Evolutionary conservation across 2,113 vertebrate genomes (phyloP), one percentile per base, ranked within the genome.

Genomic region (Chamaea fasciata): DNA sequence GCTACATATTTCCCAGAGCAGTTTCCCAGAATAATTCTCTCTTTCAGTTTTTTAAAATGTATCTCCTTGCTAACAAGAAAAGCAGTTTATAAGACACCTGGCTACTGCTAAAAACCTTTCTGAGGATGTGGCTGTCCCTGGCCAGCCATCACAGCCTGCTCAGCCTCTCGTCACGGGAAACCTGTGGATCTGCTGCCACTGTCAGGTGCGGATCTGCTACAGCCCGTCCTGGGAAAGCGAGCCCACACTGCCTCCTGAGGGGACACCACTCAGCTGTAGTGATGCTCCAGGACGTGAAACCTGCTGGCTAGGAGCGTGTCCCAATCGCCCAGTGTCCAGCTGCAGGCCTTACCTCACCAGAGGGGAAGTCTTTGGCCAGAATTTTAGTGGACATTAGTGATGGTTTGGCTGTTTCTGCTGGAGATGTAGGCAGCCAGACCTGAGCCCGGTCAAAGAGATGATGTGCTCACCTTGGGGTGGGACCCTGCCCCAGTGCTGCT

Each of bases 231-330:
- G 64, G 96, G 89, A 92, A 44, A 90, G 74, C 33, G 85, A 95
- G 63, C 62, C 91, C 93, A 83, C 55, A 88, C 53, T 83, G 69
- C 81, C 62, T 97, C 95, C 97, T 91, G 92, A 96, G 92, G 83
- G 89, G 67, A 53, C 62, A 86, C 35, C 70, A 67, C 74, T 65
- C 50, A 11, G 19, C 37, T 89, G 47, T 9, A 41, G 7, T 6
- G 10, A 52, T 30, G 46, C 28, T 79, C 37, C 44, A 31, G 2
- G 35, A 3, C 8, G 33, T 49, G 56, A 49, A 74, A 46, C 7
- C 44, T 83, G 31, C 26, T 49, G n/a, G 6, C 20, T 12, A 19
- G 52, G 21, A 49, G 8, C 1, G 23, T 47, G 47, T 52, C 23
- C 23, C 56, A 27, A 4, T 44, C 1, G 2, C 37, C 28, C 59